phyloP scores from a whole-genome alignment of 2,113 vertebrate genomes.

The Tympanuchus pallidicinctus region DNA sequence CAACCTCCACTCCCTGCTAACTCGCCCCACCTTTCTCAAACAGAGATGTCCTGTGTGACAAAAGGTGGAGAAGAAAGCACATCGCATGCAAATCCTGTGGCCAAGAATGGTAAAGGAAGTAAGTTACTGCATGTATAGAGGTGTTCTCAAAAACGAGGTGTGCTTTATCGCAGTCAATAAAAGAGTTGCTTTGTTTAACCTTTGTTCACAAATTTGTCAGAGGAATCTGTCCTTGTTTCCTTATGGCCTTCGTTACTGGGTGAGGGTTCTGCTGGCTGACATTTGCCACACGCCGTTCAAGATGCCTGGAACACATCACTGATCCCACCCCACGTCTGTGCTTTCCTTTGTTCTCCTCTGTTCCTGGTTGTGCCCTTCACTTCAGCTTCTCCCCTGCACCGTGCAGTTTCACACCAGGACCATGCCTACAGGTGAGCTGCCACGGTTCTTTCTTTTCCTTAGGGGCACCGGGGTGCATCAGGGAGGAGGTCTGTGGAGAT shows the following conservation, averaged over 20 bases:
- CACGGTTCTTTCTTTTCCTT: background rate
- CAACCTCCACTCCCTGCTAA: background rate
- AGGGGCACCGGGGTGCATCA: fast-evolving
- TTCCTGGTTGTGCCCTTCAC: background rate
- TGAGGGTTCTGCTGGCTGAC: background rate
- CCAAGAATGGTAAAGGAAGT: background rate
- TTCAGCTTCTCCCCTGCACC: background rate
- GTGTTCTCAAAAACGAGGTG: background rate
- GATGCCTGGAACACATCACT: fast-evolving
- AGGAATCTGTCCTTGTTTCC: background rate
- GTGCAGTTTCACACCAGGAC: background rate
- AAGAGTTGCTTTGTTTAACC: background rate
- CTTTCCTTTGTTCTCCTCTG: background rate
- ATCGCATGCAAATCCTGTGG: background rate
- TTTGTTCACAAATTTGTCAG: fast-evolving
- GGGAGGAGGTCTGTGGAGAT: background rate
- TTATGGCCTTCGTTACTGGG: background rate
- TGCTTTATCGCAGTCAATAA: fast-evolving
- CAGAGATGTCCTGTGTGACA: background rate
- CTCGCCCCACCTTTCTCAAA: background rate
- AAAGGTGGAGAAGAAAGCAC: background rate
- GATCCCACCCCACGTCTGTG: fast-evolving
- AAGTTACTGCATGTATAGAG: fast-evolving
- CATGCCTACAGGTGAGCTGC: background rate
- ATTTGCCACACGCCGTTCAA: fast-evolving